phyloP scores from a whole-genome alignment of 2,797 vertebrate genomes.

The Myripristis murdjan region DNA sequence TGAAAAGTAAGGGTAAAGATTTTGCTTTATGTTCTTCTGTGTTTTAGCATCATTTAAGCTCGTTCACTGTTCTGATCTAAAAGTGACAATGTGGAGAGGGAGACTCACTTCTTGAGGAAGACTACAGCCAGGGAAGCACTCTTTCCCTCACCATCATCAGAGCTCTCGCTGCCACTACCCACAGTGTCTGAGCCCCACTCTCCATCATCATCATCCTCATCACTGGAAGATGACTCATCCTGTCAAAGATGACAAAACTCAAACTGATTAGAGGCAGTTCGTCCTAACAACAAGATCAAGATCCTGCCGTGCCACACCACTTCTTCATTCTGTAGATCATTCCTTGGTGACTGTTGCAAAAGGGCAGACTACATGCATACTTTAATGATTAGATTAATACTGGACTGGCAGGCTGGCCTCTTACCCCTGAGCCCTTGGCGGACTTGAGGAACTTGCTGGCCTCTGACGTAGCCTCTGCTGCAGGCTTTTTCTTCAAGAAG shows the following conservation, averaged over 20 bases:
- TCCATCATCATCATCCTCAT: slow-evolving; percentile 89
- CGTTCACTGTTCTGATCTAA: too few relatives aligned
- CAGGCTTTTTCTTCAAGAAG: slow-evolving; percentile 92
- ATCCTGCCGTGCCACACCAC: neutral
- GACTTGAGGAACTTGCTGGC: slow-evolving; percentile 88
- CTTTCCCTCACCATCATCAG: slow-evolving; percentile 88
- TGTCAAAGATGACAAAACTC: slow-evolving; percentile 35
- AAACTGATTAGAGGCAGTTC: neutral
- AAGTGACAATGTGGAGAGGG: neutral
- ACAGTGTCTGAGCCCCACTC: slow-evolving; percentile 89
- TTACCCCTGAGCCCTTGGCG: slow-evolving; percentile 88
- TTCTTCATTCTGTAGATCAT: too few relatives aligned
- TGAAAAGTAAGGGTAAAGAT: too few relatives aligned
- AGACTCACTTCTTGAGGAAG: slow-evolving; percentile 92
- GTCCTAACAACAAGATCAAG: neutral
- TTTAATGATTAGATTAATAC: neutral
- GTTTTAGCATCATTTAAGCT: too few relatives aligned
- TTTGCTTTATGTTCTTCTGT: too few relatives aligned
- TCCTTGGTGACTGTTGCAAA: too few relatives aligned
- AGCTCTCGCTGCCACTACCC: slow-evolving; percentile 88
- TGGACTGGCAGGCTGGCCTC: neutral
- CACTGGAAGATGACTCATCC: slow-evolving; percentile 88
- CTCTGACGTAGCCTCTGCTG: slow-evolving; percentile 78
- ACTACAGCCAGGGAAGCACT: slow-evolving; percentile 85
- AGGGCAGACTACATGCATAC: too few relatives aligned